Conservation (phyloP, 2,888 invertebrate species). For the Lithophane ornitopus region DNA sequence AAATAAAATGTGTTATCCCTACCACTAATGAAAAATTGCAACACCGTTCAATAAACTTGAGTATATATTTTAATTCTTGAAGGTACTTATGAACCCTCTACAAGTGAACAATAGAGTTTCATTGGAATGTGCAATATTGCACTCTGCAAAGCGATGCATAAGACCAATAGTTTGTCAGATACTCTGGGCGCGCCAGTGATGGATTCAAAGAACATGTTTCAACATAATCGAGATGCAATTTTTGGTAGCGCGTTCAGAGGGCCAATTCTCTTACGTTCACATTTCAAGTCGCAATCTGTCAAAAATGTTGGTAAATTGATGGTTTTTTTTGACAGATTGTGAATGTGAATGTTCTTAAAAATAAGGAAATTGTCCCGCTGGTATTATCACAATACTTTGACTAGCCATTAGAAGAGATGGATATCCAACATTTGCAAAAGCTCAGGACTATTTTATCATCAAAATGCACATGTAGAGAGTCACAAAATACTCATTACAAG, state of each 20-base stretch:
- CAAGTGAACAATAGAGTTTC: not conserved
- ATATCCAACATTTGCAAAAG: not conserved
- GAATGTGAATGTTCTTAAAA: too few relatives aligned
- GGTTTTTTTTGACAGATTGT: too few relatives aligned
- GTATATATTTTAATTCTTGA: slow-evolving; percentile 20
- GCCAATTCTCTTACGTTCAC: too few relatives aligned
- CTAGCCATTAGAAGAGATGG: not conserved
- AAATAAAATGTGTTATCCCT: slow-evolving; percentile 45
- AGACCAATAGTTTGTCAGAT: not conserved
- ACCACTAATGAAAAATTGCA: slow-evolving; percentile 40
- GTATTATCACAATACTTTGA: not conserved
- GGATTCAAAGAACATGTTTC: not conserved
- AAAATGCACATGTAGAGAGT: not conserved
- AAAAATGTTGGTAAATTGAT: too few relatives aligned
- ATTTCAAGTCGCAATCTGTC: too few relatives aligned
- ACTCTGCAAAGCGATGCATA: not conserved
- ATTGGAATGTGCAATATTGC: not conserved
- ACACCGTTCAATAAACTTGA: slow-evolving; percentile 12
- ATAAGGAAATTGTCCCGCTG: too few relatives aligned
- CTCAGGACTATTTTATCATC: not conserved
- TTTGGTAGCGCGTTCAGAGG: too few relatives aligned
- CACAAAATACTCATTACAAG: slow-evolving; percentile 14
- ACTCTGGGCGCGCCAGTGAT: not conserved
- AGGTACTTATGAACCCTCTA: not conserved
- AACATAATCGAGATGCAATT: too few relatives aligned